Evolutionary conservation across 2,113 vertebrate species (phyloP), one percentile per base, ranked within the genome.

Genomic region (Myanophis thanlyinensis): DNA sequence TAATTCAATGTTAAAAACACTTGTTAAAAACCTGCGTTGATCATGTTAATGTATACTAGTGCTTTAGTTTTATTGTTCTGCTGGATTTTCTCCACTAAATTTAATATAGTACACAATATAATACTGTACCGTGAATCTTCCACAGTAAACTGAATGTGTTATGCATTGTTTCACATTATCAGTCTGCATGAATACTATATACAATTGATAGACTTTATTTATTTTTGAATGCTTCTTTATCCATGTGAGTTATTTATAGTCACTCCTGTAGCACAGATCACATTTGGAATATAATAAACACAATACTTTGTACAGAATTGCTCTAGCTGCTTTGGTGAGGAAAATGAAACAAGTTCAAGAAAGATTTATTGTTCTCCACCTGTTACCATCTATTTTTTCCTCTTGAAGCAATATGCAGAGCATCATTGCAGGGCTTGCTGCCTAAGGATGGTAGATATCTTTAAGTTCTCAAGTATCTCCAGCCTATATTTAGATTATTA

Each of bases 1-100:
- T 89, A 89, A 90, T 86, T 92, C 94, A 92, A 88, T 0, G 10
- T 89, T 92, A 95, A 94, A 67, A 94, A 67, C 59, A 25, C 30
- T 92, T 56, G 15, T 91, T 56, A 89, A 89, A 80, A 44, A 22
- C 6, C 15, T 80, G 73, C 93, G 93, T 56, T 86, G 48, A 25
- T 67, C 48, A n/a, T 20, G 12, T 8, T 47, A 51, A n/a, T 7
- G 40, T 52, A 23, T 93, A 92, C 87, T 94, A 94, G 84, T 20
- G 48, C 51, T 23, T 54, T 54, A 23, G 1, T n/a, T 23, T 85
- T 23, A 47, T 56, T 5, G 10, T 95, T 93, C 90, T 91, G 59
- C 40, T 86, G 47, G n/a, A 27, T 23, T 51, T 91, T 40, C 91
- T 94, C 0, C 40, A 88, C 62, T 92, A n/a, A 30, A 87, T 30